Evolutionary conservation across 2,797 vertebrate genomes (phyloP).

Genomic region (Halcyon leucocephala): DNA sequence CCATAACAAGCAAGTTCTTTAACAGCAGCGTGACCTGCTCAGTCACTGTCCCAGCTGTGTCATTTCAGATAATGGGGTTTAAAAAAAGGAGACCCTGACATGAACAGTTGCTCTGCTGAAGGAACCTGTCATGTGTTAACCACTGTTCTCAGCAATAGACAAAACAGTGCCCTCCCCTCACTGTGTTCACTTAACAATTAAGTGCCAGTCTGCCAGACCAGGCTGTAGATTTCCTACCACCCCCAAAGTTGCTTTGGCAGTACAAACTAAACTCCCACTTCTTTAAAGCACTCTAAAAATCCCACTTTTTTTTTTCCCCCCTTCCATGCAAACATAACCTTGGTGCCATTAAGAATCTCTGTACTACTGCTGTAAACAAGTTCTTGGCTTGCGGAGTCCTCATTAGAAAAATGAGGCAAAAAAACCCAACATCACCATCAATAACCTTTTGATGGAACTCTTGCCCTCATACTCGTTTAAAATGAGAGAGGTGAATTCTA

Average conservation of each 20-base stretch:
- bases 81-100: neutral
- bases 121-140: neutral
- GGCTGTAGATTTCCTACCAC: neutral
- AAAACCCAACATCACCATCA: neutral
- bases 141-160: neutral
- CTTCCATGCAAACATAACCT: neutral
- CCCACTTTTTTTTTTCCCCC: rapidly evolving
- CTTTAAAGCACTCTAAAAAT: neutral
- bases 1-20: neutral
- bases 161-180: neutral
- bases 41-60: neutral
- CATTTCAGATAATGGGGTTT: neutral
- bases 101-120: neutral
- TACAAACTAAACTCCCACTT: neutral
- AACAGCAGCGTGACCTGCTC: neutral
- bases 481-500: neutral
- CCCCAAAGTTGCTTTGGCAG: neutral
- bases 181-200: neutral
- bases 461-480: neutral
- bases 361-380: neutral
- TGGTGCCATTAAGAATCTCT: neutral
- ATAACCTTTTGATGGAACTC: neutral
- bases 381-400: neutral
- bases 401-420: neutral
- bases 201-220: neutral